A percentile compares a stretch with the other conserved stretches of the same genome.
Conservation (phyloP, 92 coral and sea anemone genomes). For the Metridium senile region DNA sequence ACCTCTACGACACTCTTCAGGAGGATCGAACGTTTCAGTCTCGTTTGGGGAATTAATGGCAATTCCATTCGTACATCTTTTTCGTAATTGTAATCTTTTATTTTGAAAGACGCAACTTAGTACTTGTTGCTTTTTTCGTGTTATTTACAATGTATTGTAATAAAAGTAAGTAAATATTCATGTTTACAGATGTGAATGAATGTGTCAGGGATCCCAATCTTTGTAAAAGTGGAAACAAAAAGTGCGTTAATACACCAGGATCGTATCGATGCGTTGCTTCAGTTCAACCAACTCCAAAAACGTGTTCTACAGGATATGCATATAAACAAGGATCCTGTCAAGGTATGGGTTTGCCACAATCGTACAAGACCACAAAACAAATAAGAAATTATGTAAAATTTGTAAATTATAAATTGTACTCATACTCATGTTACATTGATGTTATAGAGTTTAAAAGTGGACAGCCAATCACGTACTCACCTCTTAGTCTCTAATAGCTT, state of each 20-base stretch:
- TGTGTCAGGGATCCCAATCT: slow-evolving; percentile 18
- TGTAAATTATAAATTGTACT: too few species aligned
- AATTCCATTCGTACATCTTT: too few species aligned
- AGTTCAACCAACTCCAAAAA: neutral
- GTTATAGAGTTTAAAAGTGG: neutral
- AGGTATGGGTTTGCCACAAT: slow-evolving; percentile 43
- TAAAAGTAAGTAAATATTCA: too few species aligned
- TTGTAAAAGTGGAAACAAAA: slow-evolving; percentile 25
- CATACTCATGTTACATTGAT: too few species aligned
- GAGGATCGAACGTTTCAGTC: neutral
- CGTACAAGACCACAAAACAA: neutral
- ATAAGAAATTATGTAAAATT: neutral
- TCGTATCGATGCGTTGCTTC: slow-evolving; percentile 46
- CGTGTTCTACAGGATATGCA: neutral
- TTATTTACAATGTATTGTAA: too few species aligned
- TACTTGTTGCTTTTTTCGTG: too few species aligned
- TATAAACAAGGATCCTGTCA: slow-evolving; percentile 23
- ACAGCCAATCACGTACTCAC: neutral
- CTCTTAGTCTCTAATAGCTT: neutral
- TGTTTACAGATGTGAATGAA: slow-evolving; percentile 54
- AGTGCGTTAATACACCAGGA: slow-evolving; percentile 58
- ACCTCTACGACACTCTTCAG: neutral
- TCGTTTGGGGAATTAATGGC: too few species aligned
- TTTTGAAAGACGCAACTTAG: neutral
- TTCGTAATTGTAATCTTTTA: neutral